Evolutionary conservation across 2,797 vertebrate genomes (phyloP).

Genomic region (Lates japonicus): DNA sequence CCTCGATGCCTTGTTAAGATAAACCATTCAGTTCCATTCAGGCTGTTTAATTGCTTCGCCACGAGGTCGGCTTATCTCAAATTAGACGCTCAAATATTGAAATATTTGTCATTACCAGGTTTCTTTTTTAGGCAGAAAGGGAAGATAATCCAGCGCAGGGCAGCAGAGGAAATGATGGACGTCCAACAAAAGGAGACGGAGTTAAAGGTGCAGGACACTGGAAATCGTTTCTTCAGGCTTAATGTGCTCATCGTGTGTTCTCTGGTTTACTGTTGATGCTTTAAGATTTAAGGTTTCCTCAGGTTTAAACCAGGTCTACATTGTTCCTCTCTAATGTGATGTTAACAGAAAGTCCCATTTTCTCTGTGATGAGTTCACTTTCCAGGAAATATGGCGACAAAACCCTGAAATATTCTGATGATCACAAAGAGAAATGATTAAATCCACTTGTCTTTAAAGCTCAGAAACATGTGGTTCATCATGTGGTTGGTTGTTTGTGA

Average conservation of each 20-base stretch:
- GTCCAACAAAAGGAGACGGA: not conserved
- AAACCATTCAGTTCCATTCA: conserved; percentile 45
- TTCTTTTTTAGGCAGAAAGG: conserved; percentile 13
- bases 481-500: no score
- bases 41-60: conserved; percentile 61
- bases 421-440: no score
- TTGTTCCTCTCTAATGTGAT: not conserved
- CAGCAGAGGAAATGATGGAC: not conserved
- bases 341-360: not conserved
- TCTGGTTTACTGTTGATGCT: not conserved
- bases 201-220: not conserved
- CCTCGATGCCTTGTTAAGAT: conserved; percentile 54
- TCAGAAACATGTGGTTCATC: no score
- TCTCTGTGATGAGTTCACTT: not conserved
- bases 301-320: not conserved
- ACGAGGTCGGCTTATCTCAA: conserved; percentile 59
- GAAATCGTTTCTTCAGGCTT: not conserved
- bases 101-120: conserved; percentile 60
- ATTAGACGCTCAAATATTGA: conserved; percentile 56
- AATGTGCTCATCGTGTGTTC: not conserved
- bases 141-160: conserved; percentile 23
- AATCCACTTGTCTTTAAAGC: no score
- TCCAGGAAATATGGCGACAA: not conserved
- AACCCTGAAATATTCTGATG: not conserved
- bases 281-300: not conserved